A percentile compares a stretch with the other conserved stretches of the same genome.
These are phyloP conservation scores for Kradibia gibbosae DNA, from an alignment of 1,140 invertebrate genomes.

Conservation along the genomic window DNA sequence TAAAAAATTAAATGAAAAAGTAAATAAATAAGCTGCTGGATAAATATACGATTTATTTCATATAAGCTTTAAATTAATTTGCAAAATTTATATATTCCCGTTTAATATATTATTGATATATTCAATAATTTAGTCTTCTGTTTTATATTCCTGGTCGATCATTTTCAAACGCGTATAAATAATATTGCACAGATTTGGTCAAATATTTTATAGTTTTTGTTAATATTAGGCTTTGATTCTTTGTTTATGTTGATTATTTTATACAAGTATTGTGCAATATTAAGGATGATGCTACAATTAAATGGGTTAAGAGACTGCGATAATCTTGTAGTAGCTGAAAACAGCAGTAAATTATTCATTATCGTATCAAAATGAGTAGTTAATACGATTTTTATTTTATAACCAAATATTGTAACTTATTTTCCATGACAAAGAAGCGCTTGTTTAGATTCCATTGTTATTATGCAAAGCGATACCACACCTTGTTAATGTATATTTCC, in stretches of 20 bases:
- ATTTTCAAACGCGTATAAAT: background rate
- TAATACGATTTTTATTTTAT: slow-evolving; percentile 12
- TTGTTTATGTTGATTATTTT: slow-evolving; percentile 11
- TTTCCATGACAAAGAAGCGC: background rate
- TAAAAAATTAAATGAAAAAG: too few relatives aligned
- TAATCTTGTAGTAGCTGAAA: slow-evolving; percentile 26
- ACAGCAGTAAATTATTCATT: slow-evolving; percentile 40
- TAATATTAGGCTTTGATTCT: background rate
- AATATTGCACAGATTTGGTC: background rate
- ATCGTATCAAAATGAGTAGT: slow-evolving; percentile 14
- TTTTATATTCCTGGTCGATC: too few relatives aligned
- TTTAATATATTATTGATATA: too few relatives aligned
- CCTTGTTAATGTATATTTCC: background rate
- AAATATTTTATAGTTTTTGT: background rate
- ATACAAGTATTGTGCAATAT: background rate
- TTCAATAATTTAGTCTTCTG: too few relatives aligned
- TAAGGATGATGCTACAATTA: slow-evolving; percentile 6
- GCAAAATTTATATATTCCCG: too few relatives aligned
- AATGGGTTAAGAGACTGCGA: slow-evolving; percentile 9
- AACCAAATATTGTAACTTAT: slow-evolving; percentile 23
- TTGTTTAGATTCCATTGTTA: background rate
- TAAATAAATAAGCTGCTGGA: too few relatives aligned
- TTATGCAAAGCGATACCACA: background rate
- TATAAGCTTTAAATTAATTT: too few relatives aligned
- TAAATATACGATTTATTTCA: too few relatives aligned